Evolutionary conservation across 2,888 invertebrate genomes (phyloP).

Genomic region (Mythimna ferrago): DNA sequence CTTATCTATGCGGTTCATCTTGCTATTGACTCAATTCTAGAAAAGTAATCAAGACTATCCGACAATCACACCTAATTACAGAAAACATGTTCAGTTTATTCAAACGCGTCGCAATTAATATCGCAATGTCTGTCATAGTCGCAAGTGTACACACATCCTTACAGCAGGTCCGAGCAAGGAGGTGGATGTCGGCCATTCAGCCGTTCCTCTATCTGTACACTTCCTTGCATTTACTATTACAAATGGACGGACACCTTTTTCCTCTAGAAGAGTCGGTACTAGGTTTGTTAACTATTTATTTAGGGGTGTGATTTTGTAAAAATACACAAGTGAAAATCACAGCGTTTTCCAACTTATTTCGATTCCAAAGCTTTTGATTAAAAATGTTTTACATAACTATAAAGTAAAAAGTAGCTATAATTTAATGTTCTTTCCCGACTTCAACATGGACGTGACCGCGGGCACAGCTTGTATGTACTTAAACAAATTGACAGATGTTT

Average conservation of each 20-base stretch:
- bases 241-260: constrained; percentile 33
- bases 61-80: background rate
- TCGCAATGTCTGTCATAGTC: constrained; percentile 9
- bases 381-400: background rate
- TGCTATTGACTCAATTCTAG: background rate
- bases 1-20: background rate
- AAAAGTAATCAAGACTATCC: background rate
- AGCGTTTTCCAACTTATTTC: too few species aligned
- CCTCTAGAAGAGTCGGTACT: constrained; percentile 8
- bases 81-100: background rate
- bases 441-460: too few species aligned
- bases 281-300: background rate
- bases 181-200: constrained; percentile 71
- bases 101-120: constrained; percentile 1
- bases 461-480: constrained; percentile 9
- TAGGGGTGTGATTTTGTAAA: background rate
- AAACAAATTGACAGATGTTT: constrained; percentile 46
- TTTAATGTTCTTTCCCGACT: background rate
- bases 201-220: constrained; percentile 40
- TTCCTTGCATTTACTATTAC: constrained; percentile 63
- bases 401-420: background rate
- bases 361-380: too few species aligned
- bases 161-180: constrained; percentile 38
- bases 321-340: too few species aligned
- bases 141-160: constrained; percentile 36